Conservation (phyloP, 2,888 invertebrate species). For the Criorhina ranunculi region DNA sequence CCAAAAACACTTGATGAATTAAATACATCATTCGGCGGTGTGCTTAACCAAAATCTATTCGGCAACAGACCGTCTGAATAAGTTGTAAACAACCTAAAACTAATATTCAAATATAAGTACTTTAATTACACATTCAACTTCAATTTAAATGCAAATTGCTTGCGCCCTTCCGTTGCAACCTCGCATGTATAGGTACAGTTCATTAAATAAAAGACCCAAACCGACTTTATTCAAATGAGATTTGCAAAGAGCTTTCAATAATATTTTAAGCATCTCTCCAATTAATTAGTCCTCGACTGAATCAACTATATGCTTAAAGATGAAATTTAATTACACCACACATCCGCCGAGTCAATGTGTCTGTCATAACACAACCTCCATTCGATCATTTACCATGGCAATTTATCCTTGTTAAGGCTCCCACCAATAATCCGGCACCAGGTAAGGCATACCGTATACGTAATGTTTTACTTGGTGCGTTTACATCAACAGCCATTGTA, state of each 20-base stretch:
- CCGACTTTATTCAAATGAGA: not conserved
- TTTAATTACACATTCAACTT: no score
- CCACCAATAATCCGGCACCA: constrained; percentile 14
- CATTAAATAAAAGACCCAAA: not conserved
- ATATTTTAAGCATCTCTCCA: constrained; percentile 17
- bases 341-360: not conserved
- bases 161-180: no score
- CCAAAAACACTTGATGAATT: no score
- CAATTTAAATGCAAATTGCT: no score
- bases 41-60: no score
- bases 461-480: constrained; percentile 9
- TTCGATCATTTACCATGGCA: constrained; percentile 43
- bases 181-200: not conserved
- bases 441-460: no score
- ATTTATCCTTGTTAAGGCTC: constrained; percentile 17
- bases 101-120: no score
- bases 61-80: no score
- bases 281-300: constrained; percentile 7
- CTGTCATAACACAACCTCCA: constrained; percentile 6
- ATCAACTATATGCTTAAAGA: constrained; percentile 1
- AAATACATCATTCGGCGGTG: no score
- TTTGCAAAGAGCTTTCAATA: constrained; percentile 1
- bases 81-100: no score
- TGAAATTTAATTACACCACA: constrained; percentile 10
- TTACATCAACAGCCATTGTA: constrained; percentile 4